These are phyloP conservation scores for Choristoneura fumiferana DNA, from an alignment of 1,140 invertebrate genomes.

Conservation along the genomic window DNA sequence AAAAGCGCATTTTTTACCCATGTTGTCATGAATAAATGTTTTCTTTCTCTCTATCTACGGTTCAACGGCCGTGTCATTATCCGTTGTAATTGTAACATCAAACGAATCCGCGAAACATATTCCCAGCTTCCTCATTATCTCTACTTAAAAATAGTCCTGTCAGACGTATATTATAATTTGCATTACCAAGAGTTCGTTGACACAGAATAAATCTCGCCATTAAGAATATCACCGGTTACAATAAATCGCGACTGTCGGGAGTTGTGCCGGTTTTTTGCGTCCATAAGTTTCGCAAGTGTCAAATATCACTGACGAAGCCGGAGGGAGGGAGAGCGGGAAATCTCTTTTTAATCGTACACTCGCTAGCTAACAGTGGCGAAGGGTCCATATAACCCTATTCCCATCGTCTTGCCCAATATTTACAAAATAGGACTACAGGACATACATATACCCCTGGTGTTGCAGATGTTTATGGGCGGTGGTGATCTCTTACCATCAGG, in stretches of 20 bases:
- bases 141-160: constrained; percentile 15
- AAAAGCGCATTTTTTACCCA: no score
- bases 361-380: no score
- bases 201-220: neutral
- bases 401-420: no score
- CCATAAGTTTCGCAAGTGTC: no score
- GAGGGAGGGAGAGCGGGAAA: no score
- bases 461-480: no score
- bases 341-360: neutral
- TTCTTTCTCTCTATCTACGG: neutral
- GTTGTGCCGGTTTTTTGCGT: neutral
- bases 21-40: neutral
- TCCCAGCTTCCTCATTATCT: constrained; percentile 5
- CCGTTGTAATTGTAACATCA: constrained; percentile 9
- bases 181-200: neutral
- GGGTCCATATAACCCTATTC: no score
- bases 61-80: neutral
- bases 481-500: no score
- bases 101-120: neutral
- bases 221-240: neutral
- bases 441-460: no score
- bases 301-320: neutral
- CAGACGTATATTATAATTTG: constrained; percentile 10
- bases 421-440: no score
- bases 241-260: neutral